Conservation (phyloP, 2,888 invertebrate species). For the Brenthis hecate region DNA sequence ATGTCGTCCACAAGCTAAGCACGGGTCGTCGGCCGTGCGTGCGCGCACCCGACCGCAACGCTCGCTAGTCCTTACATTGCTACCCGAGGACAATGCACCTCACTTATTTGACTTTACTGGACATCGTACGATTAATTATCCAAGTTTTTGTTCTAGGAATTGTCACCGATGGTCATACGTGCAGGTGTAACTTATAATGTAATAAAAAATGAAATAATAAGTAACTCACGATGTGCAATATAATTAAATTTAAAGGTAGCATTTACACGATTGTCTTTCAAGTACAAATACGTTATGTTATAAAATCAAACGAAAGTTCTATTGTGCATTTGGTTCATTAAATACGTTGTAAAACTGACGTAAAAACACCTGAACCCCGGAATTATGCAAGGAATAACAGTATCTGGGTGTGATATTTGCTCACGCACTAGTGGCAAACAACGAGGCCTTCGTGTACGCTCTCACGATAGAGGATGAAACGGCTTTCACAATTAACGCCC, state of each 20-base stretch:
- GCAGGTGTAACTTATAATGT: too few relatives aligned
- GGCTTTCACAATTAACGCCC: slow-evolving; percentile 61
- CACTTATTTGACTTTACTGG: slow-evolving; percentile 22
- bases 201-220: too few relatives aligned
- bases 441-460: slow-evolving; percentile 18
- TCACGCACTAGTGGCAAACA: slow-evolving; percentile 40
- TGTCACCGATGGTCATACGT: not conserved
- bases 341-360: slow-evolving; percentile 1
- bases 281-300: too few relatives aligned
- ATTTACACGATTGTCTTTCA: too few relatives aligned
- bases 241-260: too few relatives aligned
- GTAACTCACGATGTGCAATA: too few relatives aligned
- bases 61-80: slow-evolving; percentile 60
- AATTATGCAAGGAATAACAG: slow-evolving; percentile 39
- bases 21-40: slow-evolving; percentile 62
- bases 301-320: too few relatives aligned
- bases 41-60: slow-evolving; percentile 61
- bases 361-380: not conserved
- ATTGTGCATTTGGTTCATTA: not conserved
- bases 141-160: not conserved
- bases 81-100: slow-evolving; percentile 62
- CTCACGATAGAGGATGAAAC: slow-evolving; percentile 41
- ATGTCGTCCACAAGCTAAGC: slow-evolving; percentile 21
- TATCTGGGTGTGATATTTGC: slow-evolving; percentile 50
- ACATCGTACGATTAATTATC: slow-evolving; percentile 21